Percentiles rank a stretch among this genome's conserved stretches.
Conservation (phyloP, 2,113 vertebrate genomes). For the Alectura lathami region DNA sequence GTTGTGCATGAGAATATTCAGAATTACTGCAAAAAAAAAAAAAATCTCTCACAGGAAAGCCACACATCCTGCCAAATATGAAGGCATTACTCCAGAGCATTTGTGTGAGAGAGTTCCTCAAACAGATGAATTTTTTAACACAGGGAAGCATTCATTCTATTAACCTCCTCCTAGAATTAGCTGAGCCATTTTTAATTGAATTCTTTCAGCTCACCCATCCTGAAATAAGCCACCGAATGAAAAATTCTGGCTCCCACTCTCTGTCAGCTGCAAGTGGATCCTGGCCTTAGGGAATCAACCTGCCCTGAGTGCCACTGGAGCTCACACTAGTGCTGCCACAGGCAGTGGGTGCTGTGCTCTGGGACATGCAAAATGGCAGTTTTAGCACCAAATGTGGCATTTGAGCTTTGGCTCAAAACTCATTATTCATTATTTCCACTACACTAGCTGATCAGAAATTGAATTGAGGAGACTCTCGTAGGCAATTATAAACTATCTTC, state of each 20-base stretch:
- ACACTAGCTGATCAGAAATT: neutral
- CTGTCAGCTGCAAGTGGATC: neutral
- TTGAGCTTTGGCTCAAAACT: neutral
- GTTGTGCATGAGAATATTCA: neutral
- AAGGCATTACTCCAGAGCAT: conserved; percentile 16
- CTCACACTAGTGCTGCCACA: neutral
- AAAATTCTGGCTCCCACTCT: neutral
- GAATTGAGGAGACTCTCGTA: neutral
- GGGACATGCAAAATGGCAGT: neutral
- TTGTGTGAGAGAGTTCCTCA: neutral
- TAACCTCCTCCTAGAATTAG: conserved; percentile 4
- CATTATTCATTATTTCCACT: neutral
- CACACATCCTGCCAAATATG: neutral
- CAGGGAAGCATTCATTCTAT: neutral
- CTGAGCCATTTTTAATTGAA: conserved; percentile 21
- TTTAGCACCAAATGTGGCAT: neutral
- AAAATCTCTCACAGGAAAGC: neutral
- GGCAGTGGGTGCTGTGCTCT: neutral
- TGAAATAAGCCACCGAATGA: conserved; percentile 17
- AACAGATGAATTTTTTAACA: neutral
- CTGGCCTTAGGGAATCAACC: neutral
- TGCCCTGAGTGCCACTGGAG: neutral
- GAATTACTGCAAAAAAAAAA: neutral
- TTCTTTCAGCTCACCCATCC: neutral
- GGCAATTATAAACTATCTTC: conserved; percentile 5